Evolutionary conservation across 2,113 vertebrate genomes (phyloP).

Genomic region (Galeopterus variegatus): DNA sequence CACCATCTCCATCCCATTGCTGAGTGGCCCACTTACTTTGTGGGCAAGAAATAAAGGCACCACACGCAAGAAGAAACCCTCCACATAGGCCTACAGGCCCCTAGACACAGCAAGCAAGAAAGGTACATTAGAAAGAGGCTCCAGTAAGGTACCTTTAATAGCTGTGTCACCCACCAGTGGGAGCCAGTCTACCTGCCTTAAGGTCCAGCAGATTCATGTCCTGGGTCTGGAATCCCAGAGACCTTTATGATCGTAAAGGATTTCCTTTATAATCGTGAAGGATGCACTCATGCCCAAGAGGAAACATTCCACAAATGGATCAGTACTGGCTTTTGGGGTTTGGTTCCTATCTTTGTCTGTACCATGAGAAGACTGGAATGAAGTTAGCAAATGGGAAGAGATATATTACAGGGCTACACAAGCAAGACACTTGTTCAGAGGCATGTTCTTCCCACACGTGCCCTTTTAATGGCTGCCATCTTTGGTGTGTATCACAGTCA

Average conservation of each 20-base stretch:
- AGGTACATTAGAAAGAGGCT: background rate
- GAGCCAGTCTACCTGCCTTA: background rate
- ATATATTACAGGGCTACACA: background rate
- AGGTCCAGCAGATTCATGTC: background rate
- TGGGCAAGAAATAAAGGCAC: background rate
- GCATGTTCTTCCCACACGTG: background rate
- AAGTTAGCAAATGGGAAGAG: background rate
- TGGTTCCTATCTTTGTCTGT: background rate
- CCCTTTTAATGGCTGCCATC: background rate
- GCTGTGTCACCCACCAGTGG: background rate
- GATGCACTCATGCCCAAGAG: background rate
- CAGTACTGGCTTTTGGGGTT: background rate
- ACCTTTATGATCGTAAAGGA: background rate
- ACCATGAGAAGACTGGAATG: background rate
- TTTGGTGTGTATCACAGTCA: background rate
- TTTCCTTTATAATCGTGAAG: slow-evolving; percentile 20
- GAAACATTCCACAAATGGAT: slow-evolving; percentile 4
- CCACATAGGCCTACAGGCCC: background rate
- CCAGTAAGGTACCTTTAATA: background rate
- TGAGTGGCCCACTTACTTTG: background rate
- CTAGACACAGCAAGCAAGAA: background rate
- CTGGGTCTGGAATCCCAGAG: background rate
- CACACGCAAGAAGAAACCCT: background rate
- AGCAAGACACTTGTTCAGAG: background rate
- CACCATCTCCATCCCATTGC: background rate